Evolutionary conservation across 2,113 vertebrate genomes (phyloP), one percentile per base, ranked within the genome.

Genomic region (Cepphus grylle): DNA sequence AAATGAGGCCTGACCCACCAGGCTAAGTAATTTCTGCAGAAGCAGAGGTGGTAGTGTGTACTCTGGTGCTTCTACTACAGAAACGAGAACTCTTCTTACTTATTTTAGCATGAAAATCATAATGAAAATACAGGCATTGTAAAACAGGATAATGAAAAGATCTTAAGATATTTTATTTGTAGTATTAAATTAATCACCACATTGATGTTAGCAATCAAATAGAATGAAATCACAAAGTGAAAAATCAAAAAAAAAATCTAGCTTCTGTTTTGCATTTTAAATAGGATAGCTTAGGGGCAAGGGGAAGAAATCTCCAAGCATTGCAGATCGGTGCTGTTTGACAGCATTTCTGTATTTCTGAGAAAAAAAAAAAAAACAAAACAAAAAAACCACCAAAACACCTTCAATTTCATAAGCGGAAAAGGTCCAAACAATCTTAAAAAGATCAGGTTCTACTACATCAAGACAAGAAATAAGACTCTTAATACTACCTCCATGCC

Each of bases 41-140:
- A 89, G n/a, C 16, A 67, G 0, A 58, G 27, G 53, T 36, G 15
- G 56, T 6, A 61, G 49, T 0, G 0, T 19, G 7, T 45, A 76
- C n/a, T 77, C 32, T 49, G 29, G 69, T 56, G 20, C 38, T 65
- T 61, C 14, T 62, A 11, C n/a, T 36, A 87, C 13, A 87, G 74
- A 93, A 86, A 85, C 32, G 2, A 81, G 36, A 89, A 42, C 21
- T 70, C 38, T 85, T 70, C 29, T 72, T 50, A 30, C 4, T 8
- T 56, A 36, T n/a, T 83, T 83, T 32, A 69, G 30, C 21, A 49
- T 5, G 22, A 92, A 87, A 72, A 56, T 69, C 26, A 20, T 49
- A 81, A 82, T 32, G 17, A 56, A 86, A 84, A 84, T 45, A 49
- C 1, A n/a, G 30, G 13, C 22, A 81, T 4, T 72, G 25, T 50